A percentile compares a stretch with the other conserved stretches of the same genome.
These are phyloP conservation scores for Gadopsis marmoratus DNA, from an alignment of 2,797 vertebrate genomes.

Conservation along the genomic window DNA sequence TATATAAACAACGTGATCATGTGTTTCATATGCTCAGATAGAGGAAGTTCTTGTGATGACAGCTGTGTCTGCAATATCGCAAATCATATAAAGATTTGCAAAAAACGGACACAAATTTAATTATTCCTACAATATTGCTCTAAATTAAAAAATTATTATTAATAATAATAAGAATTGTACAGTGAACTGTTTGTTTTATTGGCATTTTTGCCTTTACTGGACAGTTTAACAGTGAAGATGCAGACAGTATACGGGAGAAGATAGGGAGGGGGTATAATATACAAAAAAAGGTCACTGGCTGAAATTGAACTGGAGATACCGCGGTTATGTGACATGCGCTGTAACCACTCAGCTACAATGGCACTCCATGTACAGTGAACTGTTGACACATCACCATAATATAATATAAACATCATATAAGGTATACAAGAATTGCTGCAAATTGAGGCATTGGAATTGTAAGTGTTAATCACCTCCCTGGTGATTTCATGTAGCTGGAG, in stretches of 20 bases:
- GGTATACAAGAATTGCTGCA: background rate
- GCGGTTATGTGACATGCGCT: too few species aligned
- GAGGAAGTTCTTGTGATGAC: background rate
- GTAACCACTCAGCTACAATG: too few species aligned
- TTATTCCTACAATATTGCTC: background rate
- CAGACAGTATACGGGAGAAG: too few species aligned
- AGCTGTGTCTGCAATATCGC: background rate
- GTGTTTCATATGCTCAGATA: background rate
- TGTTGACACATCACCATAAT: background rate
- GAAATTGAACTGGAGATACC: too few species aligned
- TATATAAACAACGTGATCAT: background rate
- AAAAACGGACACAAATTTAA: background rate
- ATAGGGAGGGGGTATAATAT: too few species aligned
- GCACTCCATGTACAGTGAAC: too few species aligned
- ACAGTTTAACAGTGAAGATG: too few species aligned
- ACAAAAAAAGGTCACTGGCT: too few species aligned
- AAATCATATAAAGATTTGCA: background rate
- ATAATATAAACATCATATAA: background rate
- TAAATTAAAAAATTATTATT: background rate
- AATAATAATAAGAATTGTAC: background rate
- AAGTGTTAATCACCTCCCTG: too few species aligned
- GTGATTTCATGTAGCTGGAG: too few species aligned
- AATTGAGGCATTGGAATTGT: too few species aligned
- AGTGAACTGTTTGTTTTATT: background rate
- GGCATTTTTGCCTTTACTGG: too few species aligned